These are phyloP conservation scores for Symphodus melops DNA, from an alignment of 2,113 vertebrate genomes.

Conservation along the genomic window DNA sequence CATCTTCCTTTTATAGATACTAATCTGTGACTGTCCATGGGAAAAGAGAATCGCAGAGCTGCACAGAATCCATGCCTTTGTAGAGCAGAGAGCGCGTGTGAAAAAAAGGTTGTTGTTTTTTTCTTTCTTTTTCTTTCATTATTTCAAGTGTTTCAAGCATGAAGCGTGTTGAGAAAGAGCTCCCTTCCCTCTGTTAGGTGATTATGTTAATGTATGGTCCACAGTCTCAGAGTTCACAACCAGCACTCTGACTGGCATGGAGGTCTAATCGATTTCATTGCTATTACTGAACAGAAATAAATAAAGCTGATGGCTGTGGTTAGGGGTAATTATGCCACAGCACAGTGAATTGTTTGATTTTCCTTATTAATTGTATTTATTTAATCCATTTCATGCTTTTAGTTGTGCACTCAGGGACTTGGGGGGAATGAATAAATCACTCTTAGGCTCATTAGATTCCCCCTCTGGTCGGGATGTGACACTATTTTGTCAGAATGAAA, in stretches of 20 bases:
- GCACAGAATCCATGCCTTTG: constrained; percentile 34
- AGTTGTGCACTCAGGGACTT: constrained; percentile 83
- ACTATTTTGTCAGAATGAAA: constrained; percentile 79
- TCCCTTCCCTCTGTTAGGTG: constrained; percentile 69
- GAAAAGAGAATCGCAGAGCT: constrained; percentile 47
- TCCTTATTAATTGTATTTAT: constrained; percentile 88
- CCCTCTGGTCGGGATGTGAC: constrained; percentile 79
- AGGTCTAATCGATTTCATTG: constrained; percentile 84
- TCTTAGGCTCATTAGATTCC: constrained; percentile 84
- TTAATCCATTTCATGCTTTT: constrained; percentile 88
- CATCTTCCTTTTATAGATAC: constrained; percentile 80
- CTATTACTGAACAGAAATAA: constrained; percentile 84
- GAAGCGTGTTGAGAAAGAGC: constrained; percentile 68
- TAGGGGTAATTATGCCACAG: constrained; percentile 83
- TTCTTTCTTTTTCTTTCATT: constrained; percentile 18
- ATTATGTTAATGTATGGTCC: constrained; percentile 73
- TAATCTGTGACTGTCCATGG: constrained; percentile 69
- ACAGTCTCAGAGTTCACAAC: constrained; percentile 66
- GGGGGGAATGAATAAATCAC: constrained; percentile 84
- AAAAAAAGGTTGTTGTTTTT: constrained; percentile 58
- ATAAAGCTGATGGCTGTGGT: constrained; percentile 83
- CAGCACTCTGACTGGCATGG: constrained; percentile 77
- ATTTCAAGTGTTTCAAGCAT: constrained; percentile 35
- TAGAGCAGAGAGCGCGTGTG: constrained; percentile 34
- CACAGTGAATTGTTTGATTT: constrained; percentile 85